Evolutionary conservation across 2,113 vertebrate species (phyloP).

Genomic region (Chaetodon auriga): DNA sequence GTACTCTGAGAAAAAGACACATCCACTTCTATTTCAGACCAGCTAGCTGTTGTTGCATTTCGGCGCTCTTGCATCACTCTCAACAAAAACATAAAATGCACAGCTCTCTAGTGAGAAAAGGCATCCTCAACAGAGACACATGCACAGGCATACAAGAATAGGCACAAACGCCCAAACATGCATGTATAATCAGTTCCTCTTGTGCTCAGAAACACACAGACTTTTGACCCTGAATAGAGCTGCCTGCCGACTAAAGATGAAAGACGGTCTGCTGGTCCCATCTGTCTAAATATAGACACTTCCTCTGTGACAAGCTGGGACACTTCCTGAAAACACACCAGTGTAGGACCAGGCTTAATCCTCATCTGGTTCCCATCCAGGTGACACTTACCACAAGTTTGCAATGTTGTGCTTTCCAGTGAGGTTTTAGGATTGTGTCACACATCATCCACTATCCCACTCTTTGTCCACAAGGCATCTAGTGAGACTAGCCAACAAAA

Average conservation of each 20-base stretch:
- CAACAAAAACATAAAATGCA: slow-evolving; percentile 59
- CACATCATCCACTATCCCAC: slow-evolving; percentile 1
- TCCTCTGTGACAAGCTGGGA: slow-evolving; percentile 60
- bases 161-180: slow-evolving; percentile 21
- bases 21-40: slow-evolving; percentile 40
- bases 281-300: slow-evolving; percentile 70
- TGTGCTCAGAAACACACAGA: slow-evolving; percentile 30
- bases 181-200: slow-evolving; percentile 36
- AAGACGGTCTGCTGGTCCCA: slow-evolving; percentile 51
- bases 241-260: slow-evolving; percentile 53
- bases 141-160: slow-evolving; percentile 8
- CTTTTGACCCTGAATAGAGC: slow-evolving; percentile 53
- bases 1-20: slow-evolving; percentile 23
- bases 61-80: slow-evolving; percentile 61
- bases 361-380: slow-evolving; percentile 37
- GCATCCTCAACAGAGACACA: background rate
- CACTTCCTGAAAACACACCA: slow-evolving; percentile 63
- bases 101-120: slow-evolving; percentile 38
- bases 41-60: slow-evolving; percentile 63
- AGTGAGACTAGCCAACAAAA: slow-evolving; percentile 2
- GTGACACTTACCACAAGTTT: slow-evolving; percentile 20
- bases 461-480: slow-evolving; percentile 6
- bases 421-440: background rate
- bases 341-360: slow-evolving; percentile 8
- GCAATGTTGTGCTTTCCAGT: slow-evolving; percentile 22